Conservation (phyloP, 2,797 vertebrate genomes). For the Eulemur mongoz region DNA sequence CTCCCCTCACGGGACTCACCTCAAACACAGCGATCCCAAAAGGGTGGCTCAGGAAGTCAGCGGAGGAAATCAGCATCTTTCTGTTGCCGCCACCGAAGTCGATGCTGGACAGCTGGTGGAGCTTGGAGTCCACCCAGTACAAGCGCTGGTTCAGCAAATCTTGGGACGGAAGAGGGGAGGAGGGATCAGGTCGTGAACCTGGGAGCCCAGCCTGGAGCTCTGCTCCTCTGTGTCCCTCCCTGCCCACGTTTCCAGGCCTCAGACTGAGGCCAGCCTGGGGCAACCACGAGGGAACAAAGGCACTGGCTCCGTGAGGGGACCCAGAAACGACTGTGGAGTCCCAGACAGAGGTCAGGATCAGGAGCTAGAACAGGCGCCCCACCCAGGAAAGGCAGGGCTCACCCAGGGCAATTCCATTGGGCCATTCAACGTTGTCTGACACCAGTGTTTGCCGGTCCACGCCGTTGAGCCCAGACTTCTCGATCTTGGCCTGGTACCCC, state of each 20-base stretch:
- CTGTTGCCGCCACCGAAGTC: conserved; percentile 95
- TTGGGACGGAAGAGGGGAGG: conserved; percentile 74
- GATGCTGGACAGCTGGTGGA: conserved; percentile 96
- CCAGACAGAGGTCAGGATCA: neutral
- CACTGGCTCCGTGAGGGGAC: neutral
- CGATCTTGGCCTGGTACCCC: conserved; percentile 95
- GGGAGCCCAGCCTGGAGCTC: neutral
- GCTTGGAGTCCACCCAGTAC: conserved; percentile 99
- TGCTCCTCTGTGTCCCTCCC: neutral
- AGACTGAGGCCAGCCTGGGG: neutral
- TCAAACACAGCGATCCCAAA: conserved; percentile 97
- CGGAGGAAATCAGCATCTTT: conserved; percentile 94
- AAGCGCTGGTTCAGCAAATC: conserved; percentile 96
- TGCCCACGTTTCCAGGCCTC: neutral
- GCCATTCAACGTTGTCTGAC: conserved; percentile 97
- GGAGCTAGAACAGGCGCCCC: neutral
- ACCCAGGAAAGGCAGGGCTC: conserved; percentile 75
- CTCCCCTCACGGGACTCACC: conserved; percentile 84
- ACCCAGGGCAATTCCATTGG: conserved; percentile 98
- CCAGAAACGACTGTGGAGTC: neutral
- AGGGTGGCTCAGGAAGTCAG: conserved; percentile 94
- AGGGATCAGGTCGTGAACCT: neutral
- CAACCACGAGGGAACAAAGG: neutral
- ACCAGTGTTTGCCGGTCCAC: conserved; percentile 93
- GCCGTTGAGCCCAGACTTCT: conserved; percentile 97